Base-by-base conservation (phyloP, 1,140 invertebrate species). In the Akabosia matsudoensis region DNA sequence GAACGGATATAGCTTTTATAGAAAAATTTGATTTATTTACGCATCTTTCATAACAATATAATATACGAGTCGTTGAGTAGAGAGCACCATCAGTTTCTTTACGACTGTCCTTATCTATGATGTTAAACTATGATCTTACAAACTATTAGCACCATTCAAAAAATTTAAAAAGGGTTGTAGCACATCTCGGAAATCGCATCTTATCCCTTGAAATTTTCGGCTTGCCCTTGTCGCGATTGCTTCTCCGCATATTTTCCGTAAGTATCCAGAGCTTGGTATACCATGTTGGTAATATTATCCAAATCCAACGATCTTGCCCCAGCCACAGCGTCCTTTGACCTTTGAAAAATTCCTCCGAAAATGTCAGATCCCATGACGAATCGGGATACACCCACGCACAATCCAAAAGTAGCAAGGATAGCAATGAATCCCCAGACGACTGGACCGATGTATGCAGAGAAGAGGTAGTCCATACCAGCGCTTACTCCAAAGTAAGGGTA, bases 211-310 rank as follows among this genome's bases (percentile, higher is more conserved):
- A 16, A 1, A 33, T 18, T 45, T 24, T 13, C 10, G 33, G 2
- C 24, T 4, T 24, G 22, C 45, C 33, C 51, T 28, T 61, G 28
- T 24, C 74, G 13, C 74, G 13, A 1, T 4, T 79, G 73, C 30
- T 81, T 81, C 0, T 30, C 54, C 16, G 37, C 61, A 45, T 34
- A 76, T 70, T 77, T 79, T 13, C 61, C 77, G 33, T 81, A 81
- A 37, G 45, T 64, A 10, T 81, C 80, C 7, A 81, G 33, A 26
- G 80, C 80, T 24, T 28, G 31, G 74, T 81, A 81, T 0, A 79
- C 78, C 33, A 79, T 45, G 34, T 76, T 75, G 22, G 80, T 78
- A 28, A 81, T 2, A 10, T 56, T 31, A 24, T 81, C 79, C 70
- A 81, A 73, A 54, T 81, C 80, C 7, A 81, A 13, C 1, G 77